phyloP scores from a whole-genome alignment of 1,140 invertebrate genomes.

The Hermatobates lingyangjiaoensis region DNA sequence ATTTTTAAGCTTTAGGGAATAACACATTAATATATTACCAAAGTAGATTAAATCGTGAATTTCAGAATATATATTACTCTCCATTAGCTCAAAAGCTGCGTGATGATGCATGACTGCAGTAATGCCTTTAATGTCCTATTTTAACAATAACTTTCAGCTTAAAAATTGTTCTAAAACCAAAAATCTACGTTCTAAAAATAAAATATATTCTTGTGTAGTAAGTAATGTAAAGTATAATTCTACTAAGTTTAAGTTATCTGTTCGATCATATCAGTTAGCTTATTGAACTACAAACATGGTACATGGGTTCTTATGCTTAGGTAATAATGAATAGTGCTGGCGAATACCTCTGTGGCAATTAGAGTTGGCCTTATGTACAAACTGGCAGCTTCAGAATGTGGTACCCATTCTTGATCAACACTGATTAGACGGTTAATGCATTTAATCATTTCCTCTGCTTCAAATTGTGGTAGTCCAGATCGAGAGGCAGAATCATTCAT shows the following conservation, averaged over 20 bases:
- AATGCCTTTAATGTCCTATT: no score
- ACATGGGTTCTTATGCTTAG: background rate
- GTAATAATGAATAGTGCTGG: background rate
- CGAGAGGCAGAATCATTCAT: conserved; percentile 73
- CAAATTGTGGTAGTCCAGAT: conserved; percentile 77
- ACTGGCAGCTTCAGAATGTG: conserved; percentile 67
- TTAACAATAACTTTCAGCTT: no score
- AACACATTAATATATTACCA: no score
- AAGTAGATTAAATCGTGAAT: no score
- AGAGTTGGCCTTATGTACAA: conserved; percentile 92
- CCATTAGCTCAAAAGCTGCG: no score
- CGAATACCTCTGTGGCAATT: conserved; percentile 87
- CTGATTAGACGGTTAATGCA: conserved; percentile 70
- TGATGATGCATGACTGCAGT: no score
- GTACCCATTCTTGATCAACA: conserved; percentile 96
- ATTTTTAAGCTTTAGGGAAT: no score
- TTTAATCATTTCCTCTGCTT: conserved; percentile 67
- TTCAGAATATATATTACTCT: no score
- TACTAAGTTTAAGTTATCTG: background rate
- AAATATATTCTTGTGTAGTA: no score
- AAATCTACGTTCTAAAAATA: no score
- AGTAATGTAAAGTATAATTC: no score
- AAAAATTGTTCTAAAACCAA: no score
- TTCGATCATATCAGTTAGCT: background rate
- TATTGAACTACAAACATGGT: background rate